These are phyloP conservation scores for Melanotaenia parkinsoni DNA, from an alignment of 2,797 vertebrate species.

Conservation along the genomic window DNA sequence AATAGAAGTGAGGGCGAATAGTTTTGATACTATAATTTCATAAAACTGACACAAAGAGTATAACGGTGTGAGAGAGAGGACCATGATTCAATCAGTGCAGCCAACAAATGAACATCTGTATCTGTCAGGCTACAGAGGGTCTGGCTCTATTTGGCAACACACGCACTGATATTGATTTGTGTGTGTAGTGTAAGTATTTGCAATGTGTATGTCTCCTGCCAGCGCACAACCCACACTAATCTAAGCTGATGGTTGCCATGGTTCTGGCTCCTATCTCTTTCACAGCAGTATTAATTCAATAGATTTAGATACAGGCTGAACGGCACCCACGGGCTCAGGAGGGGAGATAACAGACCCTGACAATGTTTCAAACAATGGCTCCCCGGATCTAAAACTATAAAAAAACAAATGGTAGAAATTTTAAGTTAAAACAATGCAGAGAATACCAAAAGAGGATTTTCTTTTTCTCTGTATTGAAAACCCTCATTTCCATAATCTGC, in stretches of 20 bases:
- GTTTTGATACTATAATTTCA: conserved; percentile 22
- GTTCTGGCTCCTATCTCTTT: conserved; percentile 74
- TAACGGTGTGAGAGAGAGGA: conserved; percentile 30
- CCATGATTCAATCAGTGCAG: conserved; percentile 48
- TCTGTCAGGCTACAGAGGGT: conserved; percentile 45
- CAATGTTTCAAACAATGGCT: conserved; percentile 25
- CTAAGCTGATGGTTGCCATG: conserved; percentile 80
- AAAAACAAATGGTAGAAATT: not conserved
- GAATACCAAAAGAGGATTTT: not conserved
- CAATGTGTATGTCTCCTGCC: conserved; percentile 53
- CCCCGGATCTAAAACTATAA: conserved; percentile 7
- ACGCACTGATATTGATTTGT: conserved; percentile 71
- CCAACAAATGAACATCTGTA: conserved; percentile 66
- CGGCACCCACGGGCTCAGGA: conserved; percentile 52
- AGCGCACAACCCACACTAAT: conserved; percentile 75
- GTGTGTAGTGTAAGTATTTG: conserved; percentile 22
- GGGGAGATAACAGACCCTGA: conserved; percentile 38
- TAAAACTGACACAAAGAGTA: conserved; percentile 19
- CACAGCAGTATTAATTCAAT: conserved; percentile 72
- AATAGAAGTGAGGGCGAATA: conserved; percentile 15
- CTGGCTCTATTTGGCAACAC: conserved; percentile 44
- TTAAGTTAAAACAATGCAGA: conserved; percentile 4
- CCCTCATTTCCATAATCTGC: not conserved
- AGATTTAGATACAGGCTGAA: conserved; percentile 58
- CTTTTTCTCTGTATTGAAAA: not conserved